phyloP scores from a whole-genome alignment of 2,113 vertebrate genomes.

The Engraulis encrasicolus region DNA sequence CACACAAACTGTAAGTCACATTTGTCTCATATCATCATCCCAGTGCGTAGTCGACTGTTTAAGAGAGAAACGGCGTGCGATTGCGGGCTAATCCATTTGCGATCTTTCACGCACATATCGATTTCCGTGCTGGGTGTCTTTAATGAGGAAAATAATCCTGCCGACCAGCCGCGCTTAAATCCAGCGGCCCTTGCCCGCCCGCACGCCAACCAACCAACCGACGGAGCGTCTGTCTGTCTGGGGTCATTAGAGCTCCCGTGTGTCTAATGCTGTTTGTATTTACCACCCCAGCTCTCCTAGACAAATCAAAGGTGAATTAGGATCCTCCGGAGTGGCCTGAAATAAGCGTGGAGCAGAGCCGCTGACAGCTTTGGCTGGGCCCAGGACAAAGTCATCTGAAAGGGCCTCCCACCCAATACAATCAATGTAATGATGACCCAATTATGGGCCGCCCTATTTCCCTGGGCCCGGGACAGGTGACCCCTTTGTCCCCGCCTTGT shows the following conservation, averaged over 20 bases:
- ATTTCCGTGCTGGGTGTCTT: constrained; percentile 37
- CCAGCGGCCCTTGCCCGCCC: too few relatives aligned
- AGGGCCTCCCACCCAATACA: too few relatives aligned
- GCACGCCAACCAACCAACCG: too few relatives aligned
- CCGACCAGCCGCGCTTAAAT: constrained; percentile 37
- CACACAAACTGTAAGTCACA: not conserved
- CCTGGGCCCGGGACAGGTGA: too few relatives aligned
- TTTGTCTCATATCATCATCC: not conserved
- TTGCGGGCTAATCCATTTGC: constrained; percentile 46
- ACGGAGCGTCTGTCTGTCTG: constrained; percentile 41
- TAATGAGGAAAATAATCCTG: constrained; percentile 47
- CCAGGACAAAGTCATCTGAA: too few relatives aligned
- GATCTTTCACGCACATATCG: constrained; percentile 43
- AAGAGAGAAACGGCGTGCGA: constrained; percentile 33
- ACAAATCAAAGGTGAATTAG: constrained; percentile 52
- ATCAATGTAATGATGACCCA: too few relatives aligned
- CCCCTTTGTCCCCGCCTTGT: too few relatives aligned
- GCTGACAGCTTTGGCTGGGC: too few relatives aligned
- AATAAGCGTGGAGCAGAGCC: constrained; percentile 28
- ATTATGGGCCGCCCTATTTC: too few relatives aligned
- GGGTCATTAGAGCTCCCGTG: constrained; percentile 42
- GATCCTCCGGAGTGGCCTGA: constrained; percentile 49
- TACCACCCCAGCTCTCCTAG: constrained; percentile 33
- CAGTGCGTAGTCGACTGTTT: not conserved
- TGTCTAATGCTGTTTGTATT: constrained; percentile 43